These are phyloP conservation scores for Cyprinodon tularosa DNA, from an alignment of 2,113 vertebrate genomes.

Conservation along the genomic window DNA sequence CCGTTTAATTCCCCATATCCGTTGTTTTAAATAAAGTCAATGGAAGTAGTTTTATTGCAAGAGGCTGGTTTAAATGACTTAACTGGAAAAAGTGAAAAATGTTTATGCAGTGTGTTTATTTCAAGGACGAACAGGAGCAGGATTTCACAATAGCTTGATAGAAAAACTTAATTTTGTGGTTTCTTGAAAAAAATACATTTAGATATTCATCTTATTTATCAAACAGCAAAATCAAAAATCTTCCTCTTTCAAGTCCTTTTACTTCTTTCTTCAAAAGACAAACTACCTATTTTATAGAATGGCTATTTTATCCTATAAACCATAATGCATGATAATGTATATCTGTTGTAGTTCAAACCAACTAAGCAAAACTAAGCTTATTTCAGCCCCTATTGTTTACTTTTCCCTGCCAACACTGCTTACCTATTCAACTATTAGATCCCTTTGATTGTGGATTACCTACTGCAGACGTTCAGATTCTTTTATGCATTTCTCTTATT, in stretches of 20 bases:
- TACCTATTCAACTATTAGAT: not conserved
- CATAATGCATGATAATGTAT: not conserved
- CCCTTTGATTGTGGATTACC: not conserved
- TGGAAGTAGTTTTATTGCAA: not conserved
- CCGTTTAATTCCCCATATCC: not conserved
- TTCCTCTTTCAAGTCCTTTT: not conserved
- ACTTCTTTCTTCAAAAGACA: not conserved
- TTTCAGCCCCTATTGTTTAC: not conserved
- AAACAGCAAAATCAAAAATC: not conserved
- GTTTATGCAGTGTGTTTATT: not conserved
- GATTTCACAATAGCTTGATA: not conserved
- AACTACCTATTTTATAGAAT: not conserved
- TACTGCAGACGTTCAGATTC: not conserved
- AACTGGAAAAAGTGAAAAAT: not conserved
- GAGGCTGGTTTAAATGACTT: not conserved
- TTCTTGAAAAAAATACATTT: not conserved
- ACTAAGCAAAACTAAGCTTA: not conserved
- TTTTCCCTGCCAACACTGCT: conserved; percentile 1
- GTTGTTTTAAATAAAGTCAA: not conserved
- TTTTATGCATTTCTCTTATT: not conserved
- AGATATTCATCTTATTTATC: not conserved
- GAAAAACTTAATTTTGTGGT: not conserved
- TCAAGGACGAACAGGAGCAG: not conserved
- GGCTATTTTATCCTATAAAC: not conserved
- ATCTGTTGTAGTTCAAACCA: not conserved